Base-by-base conservation (phyloP, 2,797 vertebrate genomes). In the Pantherophis alleghaniensis region DNA sequence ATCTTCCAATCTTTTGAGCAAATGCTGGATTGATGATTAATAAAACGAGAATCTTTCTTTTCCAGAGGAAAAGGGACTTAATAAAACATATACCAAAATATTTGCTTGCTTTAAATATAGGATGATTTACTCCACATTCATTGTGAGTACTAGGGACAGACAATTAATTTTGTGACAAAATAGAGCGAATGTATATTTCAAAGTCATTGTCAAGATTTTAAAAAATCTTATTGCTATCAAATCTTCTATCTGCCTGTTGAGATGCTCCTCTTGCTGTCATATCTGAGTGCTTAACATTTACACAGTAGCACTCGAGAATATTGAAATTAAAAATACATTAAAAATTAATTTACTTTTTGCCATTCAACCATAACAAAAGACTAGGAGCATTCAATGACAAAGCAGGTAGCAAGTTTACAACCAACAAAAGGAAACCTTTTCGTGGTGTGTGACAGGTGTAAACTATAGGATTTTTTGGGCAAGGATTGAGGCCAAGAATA, bases 321-420 rank as follows among this genome's bases (percentile, higher is more conserved):
- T 89, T 91, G 89, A 93, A 93, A 93, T 91, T 91, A 93, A 93
- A 93, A 93, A 69, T 91, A 86, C 87, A 93, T 93, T 91, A 88
- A 91, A 93, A 93, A 93, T 93, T 93, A 93, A 93, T 91, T 93
- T 93, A 57, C 90, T 91, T 91, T 61, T 89, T 11, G 51, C 87
- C 87, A 89, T 89, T 89, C 93, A 93, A 42, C 87, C 47, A 63
- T 89, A 91, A 91, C 90, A 93, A 86, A 86, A 93, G 87, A 91
- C 86, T 57, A 79, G 90, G 69, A 20, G 57, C 90, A 86, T 63
- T 91, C 90, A 93, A 66, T 93, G 90, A 93, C 87, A 89, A 42
- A 87, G 89, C 28, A 66, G 87, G 90, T 91, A 53, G 90, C 90
- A 93, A 51, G 51, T 47, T 86, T 74, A 86, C 56, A 66, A 66